Percentiles rank a stretch among this genome's conserved stretches.
Evolutionary conservation across 2,113 vertebrate species (phyloP).

Genomic region (Microcebus ravelobensis): DNA sequence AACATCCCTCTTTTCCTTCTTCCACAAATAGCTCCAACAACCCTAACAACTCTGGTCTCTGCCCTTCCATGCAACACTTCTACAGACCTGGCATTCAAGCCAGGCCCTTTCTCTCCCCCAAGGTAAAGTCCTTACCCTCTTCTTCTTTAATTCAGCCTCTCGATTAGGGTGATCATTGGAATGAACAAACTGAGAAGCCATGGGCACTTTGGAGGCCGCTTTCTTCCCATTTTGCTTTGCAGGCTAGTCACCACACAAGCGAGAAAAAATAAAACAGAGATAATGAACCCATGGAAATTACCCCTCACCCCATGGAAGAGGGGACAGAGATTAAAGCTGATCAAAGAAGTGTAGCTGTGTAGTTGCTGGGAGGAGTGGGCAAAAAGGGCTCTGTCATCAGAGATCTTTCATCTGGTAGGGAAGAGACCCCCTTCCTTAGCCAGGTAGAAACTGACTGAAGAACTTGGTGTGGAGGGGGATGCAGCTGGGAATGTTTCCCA

Average conservation of each 20-base stretch:
- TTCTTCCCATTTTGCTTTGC: constrained; percentile 68
- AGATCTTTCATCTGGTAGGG: background rate
- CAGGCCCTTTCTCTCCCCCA: background rate
- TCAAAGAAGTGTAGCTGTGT: background rate
- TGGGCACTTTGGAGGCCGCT: constrained; percentile 3
- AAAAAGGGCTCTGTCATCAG: background rate
- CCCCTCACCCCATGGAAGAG: background rate
- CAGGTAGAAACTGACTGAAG: background rate
- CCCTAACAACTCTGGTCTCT: background rate
- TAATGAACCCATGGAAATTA: constrained; percentile 32
- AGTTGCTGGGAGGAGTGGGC: background rate
- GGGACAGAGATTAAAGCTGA: background rate
- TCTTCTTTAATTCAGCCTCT: constrained; percentile 73
- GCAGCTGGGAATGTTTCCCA: background rate
- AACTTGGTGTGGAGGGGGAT: background rate
- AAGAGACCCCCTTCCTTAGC: background rate
- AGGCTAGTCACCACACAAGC: constrained; percentile 41
- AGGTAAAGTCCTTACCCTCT: constrained; percentile 71
- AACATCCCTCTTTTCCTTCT: background rate
- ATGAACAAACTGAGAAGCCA: constrained; percentile 40
- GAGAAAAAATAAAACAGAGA: constrained; percentile 26
- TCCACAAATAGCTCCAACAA: constrained; percentile 1
- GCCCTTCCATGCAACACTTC: background rate
- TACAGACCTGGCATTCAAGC: background rate
- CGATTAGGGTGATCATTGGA: constrained; percentile 49